phyloP scores from a whole-genome alignment of 2,888 invertebrate species.

The Lithophane socia region DNA sequence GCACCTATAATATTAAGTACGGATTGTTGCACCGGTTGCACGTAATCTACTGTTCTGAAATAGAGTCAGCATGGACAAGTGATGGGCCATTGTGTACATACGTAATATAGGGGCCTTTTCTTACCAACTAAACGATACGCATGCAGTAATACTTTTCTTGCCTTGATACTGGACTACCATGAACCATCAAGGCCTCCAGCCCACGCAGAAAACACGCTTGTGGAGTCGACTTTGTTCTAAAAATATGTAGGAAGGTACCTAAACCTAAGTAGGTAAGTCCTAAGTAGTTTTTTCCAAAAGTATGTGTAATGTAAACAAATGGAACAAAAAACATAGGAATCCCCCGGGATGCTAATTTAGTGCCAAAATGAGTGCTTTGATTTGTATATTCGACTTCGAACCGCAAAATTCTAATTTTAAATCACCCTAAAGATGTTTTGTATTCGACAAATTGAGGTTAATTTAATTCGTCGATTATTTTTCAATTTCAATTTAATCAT shows the following conservation, averaged over 20 bases:
- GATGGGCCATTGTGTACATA: not conserved
- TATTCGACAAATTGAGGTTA: not conserved
- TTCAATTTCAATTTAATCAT: too few species aligned
- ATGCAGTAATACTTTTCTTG: slow-evolving; percentile 5
- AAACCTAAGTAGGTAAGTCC: too few species aligned
- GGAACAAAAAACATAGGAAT: too few species aligned
- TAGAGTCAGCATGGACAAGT: not conserved
- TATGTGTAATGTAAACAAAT: too few species aligned
- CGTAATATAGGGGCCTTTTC: not conserved
- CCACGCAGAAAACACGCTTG: slow-evolving; percentile 24
- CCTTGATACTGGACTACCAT: slow-evolving; percentile 31
- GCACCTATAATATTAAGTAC: too few species aligned
- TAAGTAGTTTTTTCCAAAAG: not conserved
- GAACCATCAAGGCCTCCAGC: slow-evolving; percentile 21
- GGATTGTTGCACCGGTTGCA: not conserved
- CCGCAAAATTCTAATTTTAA: not conserved
- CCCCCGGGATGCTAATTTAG: too few species aligned
- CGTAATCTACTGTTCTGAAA: not conserved
- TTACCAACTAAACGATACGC: not conserved
- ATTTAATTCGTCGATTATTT: not conserved
- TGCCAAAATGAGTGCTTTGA: not conserved
- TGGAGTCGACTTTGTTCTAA: not conserved
- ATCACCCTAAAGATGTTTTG: not conserved
- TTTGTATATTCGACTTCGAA: not conserved
- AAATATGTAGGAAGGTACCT: not conserved